A percentile compares a stretch with the other conserved stretches of the same genome.
Evolutionary conservation across 2,113 vertebrate genomes (phyloP).

Genomic region (Burhinus oedicnemus): DNA sequence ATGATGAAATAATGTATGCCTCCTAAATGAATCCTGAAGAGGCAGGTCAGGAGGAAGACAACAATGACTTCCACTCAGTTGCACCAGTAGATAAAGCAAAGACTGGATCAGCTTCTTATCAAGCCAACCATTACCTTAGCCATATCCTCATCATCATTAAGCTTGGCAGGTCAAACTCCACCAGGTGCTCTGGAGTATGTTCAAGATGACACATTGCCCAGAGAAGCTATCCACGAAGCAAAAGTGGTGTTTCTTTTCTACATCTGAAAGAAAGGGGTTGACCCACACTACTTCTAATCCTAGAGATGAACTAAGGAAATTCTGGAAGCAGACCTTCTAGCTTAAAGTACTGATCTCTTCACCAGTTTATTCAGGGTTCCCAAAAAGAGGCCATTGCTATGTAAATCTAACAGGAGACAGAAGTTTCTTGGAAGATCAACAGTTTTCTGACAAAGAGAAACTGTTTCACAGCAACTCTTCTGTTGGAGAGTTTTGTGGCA

Average conservation of each 20-base stretch:
- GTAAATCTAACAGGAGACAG: not conserved
- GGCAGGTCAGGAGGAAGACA: not conserved
- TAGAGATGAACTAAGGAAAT: not conserved
- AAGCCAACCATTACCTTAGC: not conserved
- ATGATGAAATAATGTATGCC: accelerated
- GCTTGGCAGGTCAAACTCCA: not conserved
- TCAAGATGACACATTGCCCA: not conserved
- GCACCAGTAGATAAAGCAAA: not conserved
- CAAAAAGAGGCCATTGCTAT: not conserved
- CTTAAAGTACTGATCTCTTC: not conserved
- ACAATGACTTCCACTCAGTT: not conserved
- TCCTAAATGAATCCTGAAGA: not conserved
- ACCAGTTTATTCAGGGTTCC: not conserved
- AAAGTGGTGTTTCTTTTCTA: not conserved
- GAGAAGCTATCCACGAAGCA: not conserved
- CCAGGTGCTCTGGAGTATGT: not conserved
- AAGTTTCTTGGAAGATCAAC: not conserved
- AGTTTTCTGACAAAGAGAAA: not conserved
- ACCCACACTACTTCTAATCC: not conserved
- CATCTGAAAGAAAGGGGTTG: not conserved
- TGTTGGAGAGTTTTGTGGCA: not conserved
- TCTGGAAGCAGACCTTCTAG: not conserved
- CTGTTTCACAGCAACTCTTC: not conserved
- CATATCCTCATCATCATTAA: not conserved
- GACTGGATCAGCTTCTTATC: not conserved